Evolutionary conservation across 2,888 invertebrate species (phyloP), one percentile per base, ranked within the genome.

Genomic region (Onchidella celtica): DNA sequence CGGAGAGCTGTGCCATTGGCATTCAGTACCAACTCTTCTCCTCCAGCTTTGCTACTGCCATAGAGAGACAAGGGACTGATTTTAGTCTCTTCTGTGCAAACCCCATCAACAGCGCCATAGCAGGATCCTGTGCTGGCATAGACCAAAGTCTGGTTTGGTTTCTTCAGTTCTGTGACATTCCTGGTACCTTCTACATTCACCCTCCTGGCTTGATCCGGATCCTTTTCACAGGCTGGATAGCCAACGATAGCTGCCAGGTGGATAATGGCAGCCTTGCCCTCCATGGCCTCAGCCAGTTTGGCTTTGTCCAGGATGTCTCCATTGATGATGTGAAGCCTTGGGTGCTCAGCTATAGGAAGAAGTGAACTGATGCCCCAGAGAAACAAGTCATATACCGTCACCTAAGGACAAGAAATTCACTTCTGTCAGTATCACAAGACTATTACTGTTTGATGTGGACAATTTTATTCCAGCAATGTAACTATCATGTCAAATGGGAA

Each of bases 211-310:
- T 88, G 75, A 14, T 88, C 88, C 0, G 90, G 91, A 70, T 92
- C 89, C 73, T 89, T 89, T 81, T 92, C 92, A 81, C 93, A 93
- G 2, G 93, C 93, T 3, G 93, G 93, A 82, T 92, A 93, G 11
- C 93, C 93, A 6, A 93, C 93, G 59, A 93, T 90, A 40, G 93
- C 93, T 0, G 93, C 93, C 81, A 93, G 83, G 83, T 93, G 93
- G 63, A 93, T 88, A 27, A 93, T 89, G 14, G 87, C 89, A n/a
- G 87, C 87, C 72, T 89, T 88, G 11, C 87, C 87, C 0, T 80
- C 76, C 85, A 93, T 84, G 0, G 86, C 90, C 38, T 85, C 59
- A 1, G 84, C 87, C 61, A 93, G 83, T 17, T 83, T 74, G 24
- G 83, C 86, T 69, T 86, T 85, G 79, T 92, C 89, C 1, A 90